These are phyloP conservation scores for Marmota flaviventris DNA, from an alignment of 2,113 vertebrate genomes.

Conservation along the genomic window DNA sequence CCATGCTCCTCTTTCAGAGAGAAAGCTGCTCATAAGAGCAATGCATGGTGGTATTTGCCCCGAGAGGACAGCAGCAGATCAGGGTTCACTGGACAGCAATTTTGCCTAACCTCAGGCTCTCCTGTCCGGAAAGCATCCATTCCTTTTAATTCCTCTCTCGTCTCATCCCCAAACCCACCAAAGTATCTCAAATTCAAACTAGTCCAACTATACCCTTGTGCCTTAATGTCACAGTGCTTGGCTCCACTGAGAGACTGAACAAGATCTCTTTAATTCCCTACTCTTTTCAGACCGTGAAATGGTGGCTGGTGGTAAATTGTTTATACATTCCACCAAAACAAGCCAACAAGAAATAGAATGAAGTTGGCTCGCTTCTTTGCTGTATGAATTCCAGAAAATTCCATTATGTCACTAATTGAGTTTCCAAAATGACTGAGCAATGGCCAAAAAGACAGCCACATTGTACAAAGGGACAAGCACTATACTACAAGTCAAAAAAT, in stretches of 20 bases:
- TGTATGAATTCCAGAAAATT: constrained; percentile 22
- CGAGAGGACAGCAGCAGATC: background rate
- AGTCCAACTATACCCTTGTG: background rate
- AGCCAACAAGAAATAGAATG: constrained; percentile 1
- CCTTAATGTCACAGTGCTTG: background rate
- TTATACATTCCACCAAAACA: background rate
- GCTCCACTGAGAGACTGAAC: background rate
- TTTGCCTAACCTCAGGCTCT: background rate
- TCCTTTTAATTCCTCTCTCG: background rate
- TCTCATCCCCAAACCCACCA: background rate
- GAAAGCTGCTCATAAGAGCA: background rate
- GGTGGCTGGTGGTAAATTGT: background rate
- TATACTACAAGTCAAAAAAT: background rate
- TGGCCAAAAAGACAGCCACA: background rate
- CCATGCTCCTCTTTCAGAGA: constrained; percentile 3
- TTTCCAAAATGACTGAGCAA: constrained; percentile 9
- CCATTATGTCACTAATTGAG: constrained; percentile 3
- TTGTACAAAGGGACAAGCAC: background rate
- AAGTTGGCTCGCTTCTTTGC: background rate
- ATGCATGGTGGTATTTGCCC: background rate
- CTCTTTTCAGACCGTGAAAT: background rate
- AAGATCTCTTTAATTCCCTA: background rate
- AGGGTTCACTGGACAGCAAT: background rate
- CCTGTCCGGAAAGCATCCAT: background rate
- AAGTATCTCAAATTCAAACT: background rate